Evolutionary conservation across 2,113 vertebrate genomes (phyloP), one percentile per base, ranked within the genome.

Genomic region (Litocranius walleri): DNA sequence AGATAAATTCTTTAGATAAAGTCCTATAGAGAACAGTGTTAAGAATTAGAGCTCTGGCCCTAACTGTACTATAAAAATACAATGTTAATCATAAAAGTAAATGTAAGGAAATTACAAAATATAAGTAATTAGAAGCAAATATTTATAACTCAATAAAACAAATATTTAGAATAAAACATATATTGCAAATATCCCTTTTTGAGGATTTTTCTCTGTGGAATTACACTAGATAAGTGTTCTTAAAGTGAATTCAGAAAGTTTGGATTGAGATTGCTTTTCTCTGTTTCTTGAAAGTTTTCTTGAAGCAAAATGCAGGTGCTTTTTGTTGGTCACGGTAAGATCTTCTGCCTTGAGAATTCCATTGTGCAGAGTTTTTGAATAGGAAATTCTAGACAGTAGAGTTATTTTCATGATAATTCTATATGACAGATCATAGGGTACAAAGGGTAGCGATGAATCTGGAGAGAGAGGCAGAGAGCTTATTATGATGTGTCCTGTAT

Each of bases 121-220:
- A 91, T 30, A 57, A 33, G 43, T 71, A 78, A 92, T 16, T 92
- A 92, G 23, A 95, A 74, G 17, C 19, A 45, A 86, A 88, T 91
- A 93, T 52, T 84, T 97, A 78, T 88, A 97, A 78, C 95, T 82
- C 40, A 10, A 82, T 62, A 85, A 91, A 94, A 23, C 43, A 64
- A 95, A 67, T 64, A 94, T 86, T 92, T 67, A 85, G 64, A 90
- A 95, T 50, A 92, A 90, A 96, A 56, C 74, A 27, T 16, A 95
- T 8, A 80, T 71, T 94, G 67, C 48, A 48, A 48, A 48, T 48
- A 48, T 48, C 48, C 11, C 48, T 48, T 48, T 48, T 12, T 48
- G 48, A 50, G 48, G 16, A 57, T 85, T 88, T 91, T 71, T 40
- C 25, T 97, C 3, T 85, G 13, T 86, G 9, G 29, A 92, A 67